phyloP scores from a whole-genome alignment of 1,140 invertebrate species.

The Musca vetustissima region DNA sequence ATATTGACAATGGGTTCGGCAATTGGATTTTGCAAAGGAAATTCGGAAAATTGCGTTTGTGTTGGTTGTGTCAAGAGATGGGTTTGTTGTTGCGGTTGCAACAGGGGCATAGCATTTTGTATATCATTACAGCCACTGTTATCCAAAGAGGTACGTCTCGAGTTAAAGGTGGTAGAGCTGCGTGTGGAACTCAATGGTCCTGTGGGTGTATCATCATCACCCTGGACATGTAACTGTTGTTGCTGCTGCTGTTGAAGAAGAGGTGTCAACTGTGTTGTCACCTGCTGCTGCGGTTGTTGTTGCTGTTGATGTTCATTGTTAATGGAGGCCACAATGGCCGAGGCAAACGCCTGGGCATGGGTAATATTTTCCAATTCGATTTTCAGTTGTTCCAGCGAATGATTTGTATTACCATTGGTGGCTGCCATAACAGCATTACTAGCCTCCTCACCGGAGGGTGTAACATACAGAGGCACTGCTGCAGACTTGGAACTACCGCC shows the following conservation, averaged over 20 bases:
- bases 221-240: too few species aligned
- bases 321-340: slow-evolving; percentile 47
- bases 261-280: too few species aligned
- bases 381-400: slow-evolving; percentile 60
- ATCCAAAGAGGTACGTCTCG: slow-evolving; percentile 53
- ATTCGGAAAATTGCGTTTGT: too few species aligned
- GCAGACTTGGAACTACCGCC: too few species aligned
- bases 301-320: slow-evolving; percentile 30
- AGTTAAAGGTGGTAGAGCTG: slow-evolving; percentile 52
- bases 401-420: slow-evolving; percentile 42
- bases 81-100: too few species aligned
- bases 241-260: too few species aligned
- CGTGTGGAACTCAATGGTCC: slow-evolving; percentile 45
- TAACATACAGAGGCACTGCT: neutral
- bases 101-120: slow-evolving; percentile 28
- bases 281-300: slow-evolving; percentile 8
- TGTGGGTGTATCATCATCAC: slow-evolving; percentile 35
- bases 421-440: slow-evolving; percentile 34
- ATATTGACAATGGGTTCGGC: too few species aligned
- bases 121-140: slow-evolving; percentile 48
- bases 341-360: slow-evolving; percentile 54
- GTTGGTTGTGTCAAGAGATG: too few species aligned
- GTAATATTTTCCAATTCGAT: slow-evolving; percentile 61
- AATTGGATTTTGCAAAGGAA: too few species aligned
- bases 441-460: too few species aligned